Evolutionary conservation across 2,888 invertebrate species (phyloP).

Genomic region (Cerastoderma edule): DNA sequence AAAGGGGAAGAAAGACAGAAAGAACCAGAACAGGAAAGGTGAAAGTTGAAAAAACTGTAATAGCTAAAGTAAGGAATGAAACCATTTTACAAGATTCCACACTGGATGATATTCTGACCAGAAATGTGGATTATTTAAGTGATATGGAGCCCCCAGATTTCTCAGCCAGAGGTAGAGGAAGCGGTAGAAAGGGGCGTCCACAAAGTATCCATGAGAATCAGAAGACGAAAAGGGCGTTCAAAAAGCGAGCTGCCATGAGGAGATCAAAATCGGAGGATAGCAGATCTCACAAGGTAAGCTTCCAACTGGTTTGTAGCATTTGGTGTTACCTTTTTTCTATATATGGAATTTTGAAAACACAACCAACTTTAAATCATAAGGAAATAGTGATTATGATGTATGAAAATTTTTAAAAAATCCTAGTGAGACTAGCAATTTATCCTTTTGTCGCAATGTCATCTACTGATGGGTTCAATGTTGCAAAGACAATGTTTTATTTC

Average conservation of each 20-base stretch:
- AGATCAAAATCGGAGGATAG: conserved; percentile 59
- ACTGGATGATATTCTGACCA: conserved; percentile 57
- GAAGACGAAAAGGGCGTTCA: conserved; percentile 49
- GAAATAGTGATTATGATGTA: no score
- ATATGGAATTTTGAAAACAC: no score
- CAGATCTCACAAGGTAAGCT: conserved; percentile 48
- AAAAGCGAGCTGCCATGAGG: conserved; percentile 39
- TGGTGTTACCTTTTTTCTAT: no score
- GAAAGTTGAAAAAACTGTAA: conserved; percentile 32
- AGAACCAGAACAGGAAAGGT: conserved; percentile 25
- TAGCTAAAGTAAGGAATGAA: conserved; percentile 35
- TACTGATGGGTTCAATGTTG: no score
- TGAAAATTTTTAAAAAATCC: no score
- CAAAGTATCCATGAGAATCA: conserved; percentile 56
- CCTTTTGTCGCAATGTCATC: conserved; percentile 4
- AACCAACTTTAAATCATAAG: no score
- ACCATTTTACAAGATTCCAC: conserved; percentile 50
- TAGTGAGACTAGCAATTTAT: conserved; percentile 1
- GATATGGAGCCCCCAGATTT: conserved; percentile 48
- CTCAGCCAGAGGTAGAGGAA: conserved; percentile 13
- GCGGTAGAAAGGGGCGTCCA: conserved; percentile 41
- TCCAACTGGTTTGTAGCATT: no score
- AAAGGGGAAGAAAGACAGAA: conserved; percentile 30
- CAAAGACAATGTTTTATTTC: no score
- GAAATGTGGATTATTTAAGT: conserved; percentile 58